Evolutionary conservation across 2,888 invertebrate genomes (phyloP).

Genomic region (Caenorhabditis sp.): DNA sequence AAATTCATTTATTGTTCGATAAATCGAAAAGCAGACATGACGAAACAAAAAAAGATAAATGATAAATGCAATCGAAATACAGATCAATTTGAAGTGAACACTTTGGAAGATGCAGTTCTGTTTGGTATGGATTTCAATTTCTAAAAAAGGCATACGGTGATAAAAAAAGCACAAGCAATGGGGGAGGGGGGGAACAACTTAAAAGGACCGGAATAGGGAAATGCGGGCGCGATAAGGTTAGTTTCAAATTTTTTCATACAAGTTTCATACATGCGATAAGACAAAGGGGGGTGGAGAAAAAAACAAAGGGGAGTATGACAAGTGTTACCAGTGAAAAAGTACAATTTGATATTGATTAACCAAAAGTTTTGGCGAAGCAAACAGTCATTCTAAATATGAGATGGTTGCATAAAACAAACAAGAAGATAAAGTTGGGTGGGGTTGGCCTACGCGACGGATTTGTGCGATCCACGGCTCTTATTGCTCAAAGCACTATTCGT

Average conservation of each 20-base stretch:
- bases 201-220: constrained; percentile 18
- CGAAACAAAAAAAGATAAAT: constrained; percentile 3
- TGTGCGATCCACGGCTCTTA: constrained; percentile 55
- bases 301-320: constrained; percentile 23
- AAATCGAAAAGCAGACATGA: background rate
- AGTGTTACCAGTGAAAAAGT: constrained; percentile 42
- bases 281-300: background rate
- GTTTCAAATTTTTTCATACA: constrained; percentile 49
- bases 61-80: constrained; percentile 13
- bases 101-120: constrained; percentile 48
- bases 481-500: constrained; percentile 57
- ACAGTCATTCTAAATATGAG: constrained; percentile 39
- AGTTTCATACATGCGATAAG: constrained; percentile 44
- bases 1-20: constrained; percentile 15
- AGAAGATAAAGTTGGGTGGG: background rate
- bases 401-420: constrained; percentile 46
- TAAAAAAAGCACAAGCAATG: background rate
- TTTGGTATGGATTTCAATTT: constrained; percentile 23
- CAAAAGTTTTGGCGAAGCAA: constrained; percentile 41
- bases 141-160: constrained; percentile 30
- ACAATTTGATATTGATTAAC: constrained; percentile 57
- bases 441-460: constrained; percentile 24
- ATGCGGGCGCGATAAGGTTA: constrained; percentile 3
- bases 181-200: background rate
- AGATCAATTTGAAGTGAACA: constrained; percentile 56